Evolutionary conservation across 2,113 vertebrate species (phyloP), one percentile per base, ranked within the genome.

Genomic region (Lethenteron camtschaticum): DNA sequence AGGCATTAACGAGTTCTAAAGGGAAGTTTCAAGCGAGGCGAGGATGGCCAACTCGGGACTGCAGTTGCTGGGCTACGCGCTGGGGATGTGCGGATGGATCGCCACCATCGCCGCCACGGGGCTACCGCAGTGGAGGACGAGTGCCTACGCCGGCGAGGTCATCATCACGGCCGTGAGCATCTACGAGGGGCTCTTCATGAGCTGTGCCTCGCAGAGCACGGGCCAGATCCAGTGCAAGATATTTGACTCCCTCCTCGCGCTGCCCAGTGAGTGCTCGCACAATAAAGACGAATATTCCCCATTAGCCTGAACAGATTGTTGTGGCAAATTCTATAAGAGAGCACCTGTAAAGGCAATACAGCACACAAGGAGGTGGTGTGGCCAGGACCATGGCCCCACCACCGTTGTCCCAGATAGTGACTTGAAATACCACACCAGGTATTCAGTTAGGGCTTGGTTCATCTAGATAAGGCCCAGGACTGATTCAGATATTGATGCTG

Each of bases 141-240:
- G 85, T 0, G 85, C 86, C 0, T 87, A 86, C 68, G 84, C 86
- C 12, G 85, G 85, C 41, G 87, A 89, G 80, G 85, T 82, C 78
- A 87, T 90, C 76, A 87, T 90, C 78, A 88, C 87, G 1, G 84
- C 87, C 0, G 83, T 88, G 76, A 86, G 86, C 70, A 83, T 85
- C 76, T 89, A 89, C 79, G 83, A 87, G 77, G 87, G 87, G 2
- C 81, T 90, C 71, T 89, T 86, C 86, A 90, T 89, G 87, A 84
- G 84, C 0, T 90, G 87, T 76, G 81, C 83, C 2, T 87, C 80
- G 69, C 87, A 89, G 72, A 90, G 86, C 70, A 90, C 87, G 8
- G 87, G 87, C 0, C 73, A 88, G 77, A 81, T 86, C 56, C 86
- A 82, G 77, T 90, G 87, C 73, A 90, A 90, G 72, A 82, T 81